Evolutionary conservation across 2,113 vertebrate species (phyloP).

Genomic region (Camelus dromedarius): DNA sequence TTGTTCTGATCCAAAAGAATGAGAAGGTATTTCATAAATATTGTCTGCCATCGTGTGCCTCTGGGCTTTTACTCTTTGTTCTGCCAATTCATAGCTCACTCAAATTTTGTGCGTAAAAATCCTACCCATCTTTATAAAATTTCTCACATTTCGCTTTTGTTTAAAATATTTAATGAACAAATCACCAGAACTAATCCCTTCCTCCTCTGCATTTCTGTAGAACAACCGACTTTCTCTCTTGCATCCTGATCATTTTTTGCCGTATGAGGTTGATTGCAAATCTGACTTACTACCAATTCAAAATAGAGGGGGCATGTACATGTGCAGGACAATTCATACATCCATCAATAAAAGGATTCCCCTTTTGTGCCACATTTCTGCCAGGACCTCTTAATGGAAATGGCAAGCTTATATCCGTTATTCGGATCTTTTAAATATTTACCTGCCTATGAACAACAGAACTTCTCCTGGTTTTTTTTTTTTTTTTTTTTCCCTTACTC

Average conservation of each 20-base stretch:
- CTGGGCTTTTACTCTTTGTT: not conserved
- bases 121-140: not conserved
- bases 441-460: not conserved
- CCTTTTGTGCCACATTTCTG: not conserved
- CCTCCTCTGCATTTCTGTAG: not conserved
- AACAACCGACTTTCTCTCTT: not conserved
- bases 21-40: not conserved
- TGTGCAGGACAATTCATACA: not conserved
- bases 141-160: not conserved
- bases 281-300: not conserved
- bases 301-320: not conserved
- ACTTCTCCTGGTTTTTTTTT: not conserved
- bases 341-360: not conserved
- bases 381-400: not conserved
- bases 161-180: not conserved
- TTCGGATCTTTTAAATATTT: conserved; percentile 30
- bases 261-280: not conserved
- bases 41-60: not conserved
- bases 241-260: not conserved
- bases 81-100: not conserved
- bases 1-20: not conserved
- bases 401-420: not conserved
- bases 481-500: not conserved
- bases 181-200: not conserved
- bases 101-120: not conserved